A percentile compares a stretch with the other conserved stretches of the same genome.
These are phyloP conservation scores for Cantharis rustica DNA, from an alignment of 2,888 invertebrate genomes.

Conservation along the genomic window DNA sequence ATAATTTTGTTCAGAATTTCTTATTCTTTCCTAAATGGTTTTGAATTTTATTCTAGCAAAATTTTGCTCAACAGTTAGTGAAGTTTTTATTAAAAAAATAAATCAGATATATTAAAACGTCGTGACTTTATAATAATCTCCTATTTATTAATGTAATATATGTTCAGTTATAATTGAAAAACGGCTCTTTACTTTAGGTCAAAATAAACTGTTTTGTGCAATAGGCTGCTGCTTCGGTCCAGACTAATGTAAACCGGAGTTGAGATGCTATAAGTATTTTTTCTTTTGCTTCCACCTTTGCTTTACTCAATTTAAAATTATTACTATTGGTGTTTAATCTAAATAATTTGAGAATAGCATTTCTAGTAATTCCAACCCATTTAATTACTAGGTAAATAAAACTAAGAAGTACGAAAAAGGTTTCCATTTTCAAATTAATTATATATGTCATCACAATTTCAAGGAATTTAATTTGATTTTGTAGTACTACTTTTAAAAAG, in stretches of 20 bases:
- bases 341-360: background rate
- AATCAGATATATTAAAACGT: background rate
- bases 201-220: background rate
- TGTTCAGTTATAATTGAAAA: background rate
- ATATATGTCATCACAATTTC: background rate
- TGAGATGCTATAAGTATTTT: background rate
- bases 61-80: background rate
- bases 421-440: background rate
- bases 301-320: background rate
- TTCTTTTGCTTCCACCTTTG: background rate
- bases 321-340: background rate
- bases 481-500: background rate
- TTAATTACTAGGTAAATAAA: background rate
- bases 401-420: background rate
- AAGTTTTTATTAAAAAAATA: background rate
- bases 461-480: slow-evolving; percentile 2
- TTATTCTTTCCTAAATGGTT: too few relatives aligned
- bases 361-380: background rate
- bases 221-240: background rate
- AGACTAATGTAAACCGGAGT: background rate
- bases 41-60: background rate
- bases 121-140: background rate
- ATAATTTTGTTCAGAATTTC: background rate
- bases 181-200: background rate
- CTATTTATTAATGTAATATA: background rate